A percentile compares a stretch with the other conserved stretches of the same genome.
Conservation (phyloP, 2,888 invertebrate species). For the Mesorhabditis belari region DNA sequence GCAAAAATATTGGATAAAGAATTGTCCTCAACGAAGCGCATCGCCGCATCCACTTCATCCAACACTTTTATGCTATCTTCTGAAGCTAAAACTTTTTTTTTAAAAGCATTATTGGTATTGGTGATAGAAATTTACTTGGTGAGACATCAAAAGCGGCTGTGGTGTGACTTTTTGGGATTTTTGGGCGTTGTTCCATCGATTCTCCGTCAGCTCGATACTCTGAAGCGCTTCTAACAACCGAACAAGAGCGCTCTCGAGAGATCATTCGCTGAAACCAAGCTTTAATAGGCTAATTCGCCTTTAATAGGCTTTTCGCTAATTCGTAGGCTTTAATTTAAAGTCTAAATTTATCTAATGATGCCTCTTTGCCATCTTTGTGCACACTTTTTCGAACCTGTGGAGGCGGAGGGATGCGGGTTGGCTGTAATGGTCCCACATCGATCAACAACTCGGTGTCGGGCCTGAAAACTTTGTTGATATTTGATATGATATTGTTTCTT, state of each 20-base stretch:
- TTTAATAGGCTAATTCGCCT: background rate
- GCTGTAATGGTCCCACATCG: background rate
- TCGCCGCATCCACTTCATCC: constrained; percentile 38
- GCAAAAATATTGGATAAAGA: constrained; percentile 23
- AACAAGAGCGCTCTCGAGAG: background rate
- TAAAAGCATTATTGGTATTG: background rate
- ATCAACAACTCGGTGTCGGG: background rate
- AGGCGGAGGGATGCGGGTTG: background rate
- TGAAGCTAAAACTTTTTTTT: constrained; percentile 20
- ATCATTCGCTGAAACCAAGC: background rate
- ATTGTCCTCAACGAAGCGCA: constrained; percentile 41
- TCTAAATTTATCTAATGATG: too few relatives aligned
- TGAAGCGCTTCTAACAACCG: constrained; percentile 4
- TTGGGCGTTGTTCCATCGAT: constrained; percentile 16
- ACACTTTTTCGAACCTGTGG: background rate
- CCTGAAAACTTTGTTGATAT: background rate
- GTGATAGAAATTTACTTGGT: constrained; percentile 20
- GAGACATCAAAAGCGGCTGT: constrained; percentile 38
- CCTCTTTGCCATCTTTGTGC: too few relatives aligned
- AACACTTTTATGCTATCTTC: constrained; percentile 31
- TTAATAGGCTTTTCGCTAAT: too few relatives aligned
- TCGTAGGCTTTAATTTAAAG: too few relatives aligned
- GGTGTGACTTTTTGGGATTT: constrained; percentile 34
- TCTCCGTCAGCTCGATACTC: constrained; percentile 9
- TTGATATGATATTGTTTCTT: too few relatives aligned